Evolutionary conservation across 64 coral and sea anemone genomes (phyloP), one percentile per base, ranked within the genome.

Genomic region (Stichodactyla helianthus): DNA sequence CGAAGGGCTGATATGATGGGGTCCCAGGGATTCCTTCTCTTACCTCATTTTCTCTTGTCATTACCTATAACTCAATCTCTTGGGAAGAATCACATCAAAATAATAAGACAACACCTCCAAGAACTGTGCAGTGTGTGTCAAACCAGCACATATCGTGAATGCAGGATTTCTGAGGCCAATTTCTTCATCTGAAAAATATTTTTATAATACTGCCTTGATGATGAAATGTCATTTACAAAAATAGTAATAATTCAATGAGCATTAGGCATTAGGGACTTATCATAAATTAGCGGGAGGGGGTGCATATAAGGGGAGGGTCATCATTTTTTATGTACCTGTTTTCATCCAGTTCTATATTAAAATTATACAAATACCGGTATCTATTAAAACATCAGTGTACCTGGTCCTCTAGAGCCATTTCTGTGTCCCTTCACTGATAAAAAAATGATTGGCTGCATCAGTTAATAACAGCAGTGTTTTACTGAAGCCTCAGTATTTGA

Each of bases 21-120:
- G 55, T 57, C 6, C 55, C 6, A 57, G 55, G 14, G 0, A 11
- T 12, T 17, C 4, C 5, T 17, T 15, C 59, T 62, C 13, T 11
- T 62, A 13, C 1, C 4, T 11, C 5, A 5, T 62, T 62, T 2
- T 26, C 20, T 6, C 10, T 25, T 71, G 0, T 14, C 5, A 35
- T 52, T 88, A 99, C 97, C 97, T 99, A 79, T 94, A 99, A 86
- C 83, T 95, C 22, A 95, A 82, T 82, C 83, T 94, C 84, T 93
- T 99, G 54, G 97, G 97, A 50, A 99, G 89, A 81, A 85, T 95
- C 20, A 99, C 86, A 52, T 99, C 97, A 17, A 99, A 88, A 52
- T 90, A 95, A 70, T 77, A 95, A 2, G 93, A 90, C 51, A 99
- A 59, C 20, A 99, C 54, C 50, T 99, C 93, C 13, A 95, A 20